These are phyloP conservation scores for Morphnarchus princeps DNA, from an alignment of 2,113 vertebrate species.

Conservation along the genomic window DNA sequence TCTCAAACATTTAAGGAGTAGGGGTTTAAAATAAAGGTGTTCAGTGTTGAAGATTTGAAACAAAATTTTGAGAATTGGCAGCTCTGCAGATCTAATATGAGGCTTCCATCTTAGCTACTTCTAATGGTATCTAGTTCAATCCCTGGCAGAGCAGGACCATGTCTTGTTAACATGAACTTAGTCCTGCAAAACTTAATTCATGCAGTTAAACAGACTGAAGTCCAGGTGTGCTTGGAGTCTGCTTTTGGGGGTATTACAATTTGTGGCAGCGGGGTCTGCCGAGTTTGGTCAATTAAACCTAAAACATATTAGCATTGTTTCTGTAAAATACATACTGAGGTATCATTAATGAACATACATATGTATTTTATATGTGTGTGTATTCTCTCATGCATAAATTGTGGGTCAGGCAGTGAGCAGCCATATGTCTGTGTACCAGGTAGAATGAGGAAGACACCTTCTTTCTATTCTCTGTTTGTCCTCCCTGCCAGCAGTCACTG, in stretches of 20 bases:
- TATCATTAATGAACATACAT: background rate
- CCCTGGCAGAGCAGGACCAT: background rate
- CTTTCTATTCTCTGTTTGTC: background rate
- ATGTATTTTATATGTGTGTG: background rate
- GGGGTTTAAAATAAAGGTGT: background rate
- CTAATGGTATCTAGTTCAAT: background rate
- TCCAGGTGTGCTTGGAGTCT: background rate
- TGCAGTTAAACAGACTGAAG: background rate
- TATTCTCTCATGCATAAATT: background rate
- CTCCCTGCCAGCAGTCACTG: background rate
- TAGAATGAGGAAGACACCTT: background rate
- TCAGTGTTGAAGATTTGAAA: background rate
- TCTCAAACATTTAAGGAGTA: background rate
- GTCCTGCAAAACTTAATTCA: background rate
- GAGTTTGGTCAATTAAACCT: background rate
- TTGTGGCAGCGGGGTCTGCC: background rate
- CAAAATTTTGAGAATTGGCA: background rate
- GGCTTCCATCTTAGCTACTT: background rate
- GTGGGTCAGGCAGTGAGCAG: background rate
- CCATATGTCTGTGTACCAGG: fast-evolving
- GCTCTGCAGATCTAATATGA: background rate
- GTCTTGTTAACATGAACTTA: background rate
- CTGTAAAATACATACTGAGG: background rate
- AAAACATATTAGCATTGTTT: background rate
- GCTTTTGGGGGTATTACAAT: background rate